phyloP scores from a whole-genome alignment of 2,797 vertebrate species.

The Mormyrus proboscirostris region DNA sequence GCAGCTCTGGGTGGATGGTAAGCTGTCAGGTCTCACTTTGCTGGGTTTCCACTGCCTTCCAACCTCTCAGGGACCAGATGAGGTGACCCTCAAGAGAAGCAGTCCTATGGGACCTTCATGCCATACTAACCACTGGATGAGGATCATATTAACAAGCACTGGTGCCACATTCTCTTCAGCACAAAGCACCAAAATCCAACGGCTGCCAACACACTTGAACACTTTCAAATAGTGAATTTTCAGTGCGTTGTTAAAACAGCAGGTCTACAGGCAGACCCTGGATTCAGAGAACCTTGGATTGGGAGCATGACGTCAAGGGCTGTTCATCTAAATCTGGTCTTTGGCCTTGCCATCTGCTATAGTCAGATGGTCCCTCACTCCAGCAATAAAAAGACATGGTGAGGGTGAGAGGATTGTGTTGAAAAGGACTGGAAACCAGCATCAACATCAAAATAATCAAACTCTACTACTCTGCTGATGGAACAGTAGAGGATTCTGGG shows the following conservation, averaged over 20 bases:
- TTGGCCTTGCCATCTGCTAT: constrained; percentile 14
- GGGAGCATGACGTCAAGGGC: background rate
- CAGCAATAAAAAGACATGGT: background rate
- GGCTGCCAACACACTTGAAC: background rate
- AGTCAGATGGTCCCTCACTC: constrained; percentile 6
- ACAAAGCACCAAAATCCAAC: background rate
- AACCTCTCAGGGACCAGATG: background rate
- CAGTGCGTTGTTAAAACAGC: background rate
- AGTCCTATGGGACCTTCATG: background rate
- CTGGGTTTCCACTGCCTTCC: background rate
- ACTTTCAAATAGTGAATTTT: background rate
- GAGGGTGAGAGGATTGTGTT: constrained; percentile 5
- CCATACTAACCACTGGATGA: background rate
- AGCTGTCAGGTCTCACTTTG: background rate
- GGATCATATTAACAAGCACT: background rate
- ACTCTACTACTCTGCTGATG: background rate
- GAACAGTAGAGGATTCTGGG: background rate
- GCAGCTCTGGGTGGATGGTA: background rate
- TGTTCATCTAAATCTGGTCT: background rate
- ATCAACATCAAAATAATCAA: constrained; percentile 5
- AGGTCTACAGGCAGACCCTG: background rate
- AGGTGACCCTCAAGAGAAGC: background rate
- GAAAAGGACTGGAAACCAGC: background rate
- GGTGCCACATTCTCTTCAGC: background rate
- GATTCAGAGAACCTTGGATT: background rate